These are phyloP conservation scores for Pyrgilauda ruficollis DNA, from an alignment of 2,113 vertebrate species.

Conservation along the genomic window DNA sequence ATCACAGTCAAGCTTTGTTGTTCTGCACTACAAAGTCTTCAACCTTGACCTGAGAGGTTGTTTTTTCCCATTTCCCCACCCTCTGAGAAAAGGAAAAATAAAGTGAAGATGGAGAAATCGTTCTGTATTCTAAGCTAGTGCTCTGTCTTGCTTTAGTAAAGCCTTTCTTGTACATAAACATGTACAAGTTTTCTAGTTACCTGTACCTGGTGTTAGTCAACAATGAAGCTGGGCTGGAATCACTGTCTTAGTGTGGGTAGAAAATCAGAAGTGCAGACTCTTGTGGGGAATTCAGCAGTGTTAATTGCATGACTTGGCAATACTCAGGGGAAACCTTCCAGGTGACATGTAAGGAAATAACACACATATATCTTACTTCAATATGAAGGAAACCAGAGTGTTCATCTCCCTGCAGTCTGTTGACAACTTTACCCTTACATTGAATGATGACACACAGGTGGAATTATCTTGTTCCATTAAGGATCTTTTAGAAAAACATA, in stretches of 20 bases:
- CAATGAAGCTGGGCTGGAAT: neutral
- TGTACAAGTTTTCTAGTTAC: neutral
- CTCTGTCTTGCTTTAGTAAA: neutral
- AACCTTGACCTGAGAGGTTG: conserved; percentile 44
- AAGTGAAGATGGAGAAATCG: neutral
- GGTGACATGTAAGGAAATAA: conserved; percentile 41
- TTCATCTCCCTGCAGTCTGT: neutral
- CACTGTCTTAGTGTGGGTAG: neutral
- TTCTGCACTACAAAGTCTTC: conserved; percentile 30
- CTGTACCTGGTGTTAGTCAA: neutral
- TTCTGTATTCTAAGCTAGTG: neutral
- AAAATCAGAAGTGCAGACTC: neutral
- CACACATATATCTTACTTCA: conserved; percentile 38
- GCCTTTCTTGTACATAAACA: neutral
- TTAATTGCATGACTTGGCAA: conserved; percentile 35
- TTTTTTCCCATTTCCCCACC: neutral
- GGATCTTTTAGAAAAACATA: conserved; percentile 1
- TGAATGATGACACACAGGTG: conserved; percentile 31
- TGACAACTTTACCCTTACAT: neutral
- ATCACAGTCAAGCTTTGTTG: conserved; percentile 48
- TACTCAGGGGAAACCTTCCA: conserved; percentile 22
- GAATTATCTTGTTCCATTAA: conserved; percentile 24
- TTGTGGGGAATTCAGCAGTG: neutral
- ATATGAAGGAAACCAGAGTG: neutral
- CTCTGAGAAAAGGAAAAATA: neutral